phyloP scores from a whole-genome alignment of 2,888 invertebrate species.

The Drosophila histrio region DNA sequence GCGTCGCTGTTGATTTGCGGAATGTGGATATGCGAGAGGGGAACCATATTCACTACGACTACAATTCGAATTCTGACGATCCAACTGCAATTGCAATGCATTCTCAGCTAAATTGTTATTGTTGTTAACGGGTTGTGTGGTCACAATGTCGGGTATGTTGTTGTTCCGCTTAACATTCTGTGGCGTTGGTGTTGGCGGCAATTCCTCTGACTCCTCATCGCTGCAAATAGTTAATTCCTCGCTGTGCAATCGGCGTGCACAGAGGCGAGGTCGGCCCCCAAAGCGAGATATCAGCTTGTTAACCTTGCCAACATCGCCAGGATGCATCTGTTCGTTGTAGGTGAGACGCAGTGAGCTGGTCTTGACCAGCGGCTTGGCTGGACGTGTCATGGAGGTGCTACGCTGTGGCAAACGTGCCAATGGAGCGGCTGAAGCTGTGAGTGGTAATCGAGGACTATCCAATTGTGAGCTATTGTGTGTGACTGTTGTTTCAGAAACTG shows the following conservation, averaged over 20 bases:
- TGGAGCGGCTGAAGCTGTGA: not conserved
- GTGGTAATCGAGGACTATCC: no score
- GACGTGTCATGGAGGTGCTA: conserved; percentile 71
- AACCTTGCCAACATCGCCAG: conserved; percentile 81
- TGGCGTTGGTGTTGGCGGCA: conserved; percentile 40
- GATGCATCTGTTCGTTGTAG: conserved; percentile 81
- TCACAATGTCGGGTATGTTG: conserved; percentile 55
- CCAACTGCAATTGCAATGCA: conserved; percentile 22
- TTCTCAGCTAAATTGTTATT: not conserved
- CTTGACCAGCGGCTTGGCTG: conserved; percentile 80
- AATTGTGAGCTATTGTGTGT: no score
- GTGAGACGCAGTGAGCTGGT: conserved; percentile 81
- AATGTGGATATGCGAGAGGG: conserved; percentile 72
- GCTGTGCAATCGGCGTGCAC: conserved; percentile 53
- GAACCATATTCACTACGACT: conserved; percentile 81
- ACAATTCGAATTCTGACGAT: conserved; percentile 67
- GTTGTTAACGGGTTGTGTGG: conserved; percentile 37
- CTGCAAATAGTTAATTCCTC: conserved; percentile 64
- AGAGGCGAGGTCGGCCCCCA: conserved; percentile 66
- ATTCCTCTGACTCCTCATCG: conserved; percentile 44
- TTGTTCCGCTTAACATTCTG: conserved; percentile 34
- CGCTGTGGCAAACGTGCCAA: conserved; percentile 61
- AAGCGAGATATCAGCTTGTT: conserved; percentile 83
- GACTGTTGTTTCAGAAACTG: no score
- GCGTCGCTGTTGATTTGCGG: conserved; percentile 40